Evolutionary conservation across 2,888 invertebrate genomes (phyloP).

Genomic region (Cactoblastis cactorum): DNA sequence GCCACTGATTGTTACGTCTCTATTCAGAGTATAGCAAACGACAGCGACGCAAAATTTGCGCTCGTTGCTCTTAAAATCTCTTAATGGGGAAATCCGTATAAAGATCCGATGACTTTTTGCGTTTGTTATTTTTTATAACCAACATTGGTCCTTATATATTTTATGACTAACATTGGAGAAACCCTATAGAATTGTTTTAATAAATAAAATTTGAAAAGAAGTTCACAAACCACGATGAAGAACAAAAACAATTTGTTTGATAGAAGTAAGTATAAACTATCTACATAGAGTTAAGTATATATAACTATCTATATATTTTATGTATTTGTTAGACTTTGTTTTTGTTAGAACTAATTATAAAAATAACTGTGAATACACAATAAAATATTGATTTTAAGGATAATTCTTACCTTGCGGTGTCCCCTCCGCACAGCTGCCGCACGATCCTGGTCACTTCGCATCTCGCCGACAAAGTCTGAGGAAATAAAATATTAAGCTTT

Average conservation of each 20-base stretch:
- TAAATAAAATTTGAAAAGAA: too few species aligned
- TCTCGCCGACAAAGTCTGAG: conserved; percentile 33
- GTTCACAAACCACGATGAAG: too few species aligned
- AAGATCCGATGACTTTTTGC: conserved; percentile 23
- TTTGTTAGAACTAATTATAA: too few species aligned
- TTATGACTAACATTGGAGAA: not conserved
- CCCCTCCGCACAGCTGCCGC: conserved; percentile 56
- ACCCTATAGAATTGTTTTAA: too few species aligned
- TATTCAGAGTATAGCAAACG: conserved; percentile 23
- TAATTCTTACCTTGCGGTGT: conserved; percentile 40
- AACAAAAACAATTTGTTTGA: too few species aligned
- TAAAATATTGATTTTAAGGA: too few species aligned
- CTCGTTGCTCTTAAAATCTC: conserved; percentile 29
- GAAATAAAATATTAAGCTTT: conserved; percentile 13
- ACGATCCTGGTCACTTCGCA: conserved; percentile 51
- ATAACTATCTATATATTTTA: too few species aligned
- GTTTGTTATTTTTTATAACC: conserved; percentile 11
- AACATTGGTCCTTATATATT: not conserved
- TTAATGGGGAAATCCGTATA: conserved; percentile 33
- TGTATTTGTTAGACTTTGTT: too few species aligned
- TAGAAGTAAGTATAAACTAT: too few species aligned
- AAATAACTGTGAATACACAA: too few species aligned
- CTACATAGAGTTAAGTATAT: too few species aligned
- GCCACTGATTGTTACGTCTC: conserved; percentile 22
- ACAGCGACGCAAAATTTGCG: conserved; percentile 31